Evolutionary conservation across 2,113 vertebrate genomes (phyloP), one percentile per base, ranked within the genome.

Genomic region (Suricata suricatta): DNA sequence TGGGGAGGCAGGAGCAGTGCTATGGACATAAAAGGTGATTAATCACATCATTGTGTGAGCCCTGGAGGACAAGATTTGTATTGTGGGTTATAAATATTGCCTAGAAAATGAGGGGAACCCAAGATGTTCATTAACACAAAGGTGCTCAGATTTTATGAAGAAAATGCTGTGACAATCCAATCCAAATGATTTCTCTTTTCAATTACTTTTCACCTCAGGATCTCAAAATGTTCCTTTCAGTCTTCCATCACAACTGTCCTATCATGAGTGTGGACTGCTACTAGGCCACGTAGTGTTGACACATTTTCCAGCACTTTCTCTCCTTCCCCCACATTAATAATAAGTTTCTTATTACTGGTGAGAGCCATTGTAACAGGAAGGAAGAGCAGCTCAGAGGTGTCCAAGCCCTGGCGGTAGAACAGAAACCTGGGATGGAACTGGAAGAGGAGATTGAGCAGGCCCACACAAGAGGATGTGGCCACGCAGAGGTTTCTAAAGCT

Each of bases 31-130:
- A 68, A 93, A 92, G 86, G 35, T 57, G 72, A 89, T 87, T 66
- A 77, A 29, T 66, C 60, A 60, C 13, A 0, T 60, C 38, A 35
- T 7, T 27, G n/a, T 14, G 44, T 54, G 90, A 87, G 57, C 85
- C 80, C 92, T 41, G 71, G 44, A 95, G 92, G 50, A 35, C 27
- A 71, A 63, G 74, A 50, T 68, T 90, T 57, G 35, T 72, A 6
- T 50, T 6, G 4, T 35, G 68, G 11, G 1, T 81, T 71, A 88
- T 72, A 69, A 97, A 88, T 93, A 80, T 23, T 69, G 68, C 52
- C 60, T 69, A 80, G 94, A 92, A 97, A 93, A 90, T 82, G 44
- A 81, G 90, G 23, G 97, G 77, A 97, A 91, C 33, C 82, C 82
- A 47, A 89, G 77, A 97, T 76, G 68, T 97, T 94, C 81, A 68